phyloP scores from a whole-genome alignment of 2,797 vertebrate genomes.

The Podargus strigoides region DNA sequence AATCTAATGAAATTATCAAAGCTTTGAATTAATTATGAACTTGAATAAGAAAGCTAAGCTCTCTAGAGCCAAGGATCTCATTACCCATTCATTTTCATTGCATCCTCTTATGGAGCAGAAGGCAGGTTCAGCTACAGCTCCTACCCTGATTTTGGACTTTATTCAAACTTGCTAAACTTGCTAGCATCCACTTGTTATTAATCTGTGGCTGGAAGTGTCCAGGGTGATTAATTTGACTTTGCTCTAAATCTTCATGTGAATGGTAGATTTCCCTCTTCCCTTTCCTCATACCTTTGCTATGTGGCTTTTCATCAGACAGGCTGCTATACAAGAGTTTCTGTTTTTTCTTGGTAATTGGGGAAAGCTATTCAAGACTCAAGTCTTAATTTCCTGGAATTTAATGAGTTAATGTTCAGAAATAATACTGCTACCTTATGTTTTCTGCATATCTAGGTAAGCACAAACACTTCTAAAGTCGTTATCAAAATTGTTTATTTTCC shows the following conservation, averaged over 20 bases:
- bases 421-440: constrained; percentile 6
- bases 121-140: constrained; percentile 78
- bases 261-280: constrained; percentile 13
- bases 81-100: constrained; percentile 94
- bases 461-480: constrained; percentile 9
- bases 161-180: constrained; percentile 79
- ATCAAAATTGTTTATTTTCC: constrained; percentile 35
- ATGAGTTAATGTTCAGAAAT: constrained; percentile 54
- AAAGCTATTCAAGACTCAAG: constrained; percentile 52
- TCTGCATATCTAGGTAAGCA: constrained; percentile 75
- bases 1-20: constrained; percentile 99
- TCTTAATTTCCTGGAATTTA: constrained; percentile 54
- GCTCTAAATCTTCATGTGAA: constrained; percentile 20
- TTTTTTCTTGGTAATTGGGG: constrained; percentile 48
- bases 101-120: constrained; percentile 86
- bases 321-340: constrained; percentile 72
- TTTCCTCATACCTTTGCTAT: background rate
- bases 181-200: constrained; percentile 47
- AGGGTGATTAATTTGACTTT: constrained; percentile 68
- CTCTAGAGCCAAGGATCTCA: constrained; percentile 90
- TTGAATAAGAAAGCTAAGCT: constrained; percentile 92
- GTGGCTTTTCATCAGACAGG: constrained; percentile 64
- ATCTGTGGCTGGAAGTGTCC: constrained; percentile 60
- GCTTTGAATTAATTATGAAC: constrained; percentile 99
- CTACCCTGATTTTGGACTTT: constrained; percentile 84